Evolutionary conservation across 2,888 invertebrate species (phyloP).

Genomic region (Drosophila heteroneura): DNA sequence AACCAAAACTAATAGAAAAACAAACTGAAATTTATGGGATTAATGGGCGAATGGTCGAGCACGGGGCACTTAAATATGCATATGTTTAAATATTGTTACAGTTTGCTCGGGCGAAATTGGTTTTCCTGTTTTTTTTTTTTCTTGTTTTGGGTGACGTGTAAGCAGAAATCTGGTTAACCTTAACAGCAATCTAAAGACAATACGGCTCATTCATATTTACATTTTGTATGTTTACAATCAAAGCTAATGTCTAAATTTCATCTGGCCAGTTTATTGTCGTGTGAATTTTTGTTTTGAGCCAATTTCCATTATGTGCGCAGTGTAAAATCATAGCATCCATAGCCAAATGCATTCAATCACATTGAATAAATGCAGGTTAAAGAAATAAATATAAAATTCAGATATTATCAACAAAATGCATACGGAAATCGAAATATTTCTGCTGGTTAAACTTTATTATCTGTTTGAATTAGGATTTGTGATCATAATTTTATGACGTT

Average conservation of each 20-base stretch:
- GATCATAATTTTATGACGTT: neutral
- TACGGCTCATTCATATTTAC: conserved; percentile 54
- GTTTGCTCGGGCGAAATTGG: conserved; percentile 46
- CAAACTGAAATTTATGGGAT: conserved; percentile 71
- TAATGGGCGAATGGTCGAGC: conserved; percentile 46
- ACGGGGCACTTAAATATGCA: conserved; percentile 45
- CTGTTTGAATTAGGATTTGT: neutral
- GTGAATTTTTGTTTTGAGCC: conserved; percentile 30
- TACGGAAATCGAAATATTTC: conserved; percentile 15
- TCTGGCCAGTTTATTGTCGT: conserved; percentile 55
- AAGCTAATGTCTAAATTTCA: conserved; percentile 37
- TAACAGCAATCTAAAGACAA: conserved; percentile 45
- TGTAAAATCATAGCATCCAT: conserved; percentile 11
- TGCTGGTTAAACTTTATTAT: conserved; percentile 1
- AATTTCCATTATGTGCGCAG: conserved; percentile 44
- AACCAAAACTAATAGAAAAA: conserved; percentile 20
- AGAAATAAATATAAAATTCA: conserved; percentile 11
- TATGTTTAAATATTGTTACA: conserved; percentile 58
- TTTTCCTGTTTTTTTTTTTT: conserved; percentile 49
- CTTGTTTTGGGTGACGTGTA: conserved; percentile 35
- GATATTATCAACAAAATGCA: conserved; percentile 1
- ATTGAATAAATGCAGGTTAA: conserved; percentile 33
- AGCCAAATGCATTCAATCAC: conserved; percentile 47
- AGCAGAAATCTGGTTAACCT: conserved; percentile 69
- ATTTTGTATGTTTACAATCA: conserved; percentile 56